Base-by-base conservation (phyloP, 2,888 invertebrate genomes). In the Platycheirus albimanus region DNA sequence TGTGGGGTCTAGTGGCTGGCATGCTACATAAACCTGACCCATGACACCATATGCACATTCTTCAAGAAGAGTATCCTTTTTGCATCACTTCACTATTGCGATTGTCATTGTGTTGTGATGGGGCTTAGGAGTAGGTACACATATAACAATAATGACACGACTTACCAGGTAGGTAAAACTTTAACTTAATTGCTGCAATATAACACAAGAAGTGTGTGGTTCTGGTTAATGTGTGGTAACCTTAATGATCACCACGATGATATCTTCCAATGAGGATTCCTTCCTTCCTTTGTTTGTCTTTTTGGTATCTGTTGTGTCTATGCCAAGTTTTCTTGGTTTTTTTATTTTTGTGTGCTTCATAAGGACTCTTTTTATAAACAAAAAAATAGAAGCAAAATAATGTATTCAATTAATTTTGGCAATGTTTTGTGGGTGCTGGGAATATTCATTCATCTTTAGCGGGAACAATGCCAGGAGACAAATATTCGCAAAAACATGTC, bases 351-450 rank as follows among this genome's bases (percentile, higher is more conserved):
- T 3, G 10, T 45, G 7, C 33, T 13, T 56, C n/a, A n/a, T n/a
- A n/a, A n/a, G n/a, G n/a, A n/a, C 38, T 38, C 47, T 15, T 30
- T 49, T 28, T 20, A 2, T 24, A 28, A 28, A 33, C 15, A 19
- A 10, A 38, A 30, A 45, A 51, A 41, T 2, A 33, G 45, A 56
- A 58, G 54, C 72, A 61, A 33, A 66, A 67, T 78, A 74, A 79
- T 79, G 74, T 49, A 41, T 74, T 74, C 74, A 74, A 79, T 79
- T 79, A 79, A 79, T 79, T 74, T 74, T 67, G 67, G 79, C 52
- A 74, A 69, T 49, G 67, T 54, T n/a, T 66, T 61, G 74, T 74
- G 72, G 72, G 66, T 67, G 66, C 52, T 61, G 19, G 15, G 30
- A n/a, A 15, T 15, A 8, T 24, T 24, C 43, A 15, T 41, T 52